These are phyloP conservation scores for Trogon melanurus DNA, from an alignment of 2,113 vertebrate species.

Conservation along the genomic window DNA sequence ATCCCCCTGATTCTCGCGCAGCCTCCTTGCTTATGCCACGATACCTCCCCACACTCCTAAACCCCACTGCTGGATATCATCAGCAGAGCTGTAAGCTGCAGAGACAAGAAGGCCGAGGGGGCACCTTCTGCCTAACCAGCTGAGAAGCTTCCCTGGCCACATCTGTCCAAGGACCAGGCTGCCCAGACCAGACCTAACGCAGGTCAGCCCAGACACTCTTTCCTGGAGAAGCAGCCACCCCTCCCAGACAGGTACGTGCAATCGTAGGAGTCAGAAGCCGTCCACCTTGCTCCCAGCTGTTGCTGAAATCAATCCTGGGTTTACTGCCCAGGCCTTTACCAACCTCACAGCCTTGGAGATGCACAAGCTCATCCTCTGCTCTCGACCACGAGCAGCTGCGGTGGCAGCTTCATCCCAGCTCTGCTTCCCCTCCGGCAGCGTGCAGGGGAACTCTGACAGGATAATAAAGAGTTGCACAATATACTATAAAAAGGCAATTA, in stretches of 20 bases:
- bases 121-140: neutral
- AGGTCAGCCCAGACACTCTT: rapidly evolving
- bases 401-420: neutral
- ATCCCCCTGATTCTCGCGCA: neutral
- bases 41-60: neutral
- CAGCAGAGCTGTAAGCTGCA: neutral
- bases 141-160: rapidly evolving
- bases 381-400: neutral
- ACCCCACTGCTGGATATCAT: neutral
- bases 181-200: rapidly evolving
- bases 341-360: neutral
- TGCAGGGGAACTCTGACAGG: conserved; percentile 75
- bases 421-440: neutral
- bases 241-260: rapidly evolving
- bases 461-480: conserved; percentile 79
- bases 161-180: neutral
- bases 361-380: neutral
- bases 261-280: neutral
- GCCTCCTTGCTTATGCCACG: neutral
- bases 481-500: conserved; percentile 86
- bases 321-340: rapidly evolving
- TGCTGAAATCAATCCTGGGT: neutral
- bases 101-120: neutral
- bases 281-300: neutral
- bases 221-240: neutral